Conservation (phyloP, 1,140 invertebrate genomes). For the Lordiphosa collinella region DNA sequence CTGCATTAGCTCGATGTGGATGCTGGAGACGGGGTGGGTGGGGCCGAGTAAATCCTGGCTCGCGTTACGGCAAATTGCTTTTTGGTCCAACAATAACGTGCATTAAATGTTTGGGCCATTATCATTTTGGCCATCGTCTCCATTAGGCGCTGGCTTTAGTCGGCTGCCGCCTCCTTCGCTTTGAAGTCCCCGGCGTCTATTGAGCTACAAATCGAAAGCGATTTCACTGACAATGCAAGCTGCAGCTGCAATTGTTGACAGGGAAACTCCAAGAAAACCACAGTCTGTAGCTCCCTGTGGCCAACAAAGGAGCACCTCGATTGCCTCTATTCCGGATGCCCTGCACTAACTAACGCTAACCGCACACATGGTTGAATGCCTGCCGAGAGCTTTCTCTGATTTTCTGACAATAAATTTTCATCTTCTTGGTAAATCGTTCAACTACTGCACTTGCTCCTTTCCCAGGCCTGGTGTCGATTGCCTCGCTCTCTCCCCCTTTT, state of each 20-base stretch:
- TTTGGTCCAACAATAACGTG: conserved; percentile 67
- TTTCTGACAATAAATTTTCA: conserved; percentile 79
- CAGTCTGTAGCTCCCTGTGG: conserved; percentile 40
- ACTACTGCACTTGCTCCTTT: conserved; percentile 37
- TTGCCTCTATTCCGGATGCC: conserved; percentile 22
- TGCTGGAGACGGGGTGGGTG: neutral
- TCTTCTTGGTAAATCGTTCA: conserved; percentile 72
- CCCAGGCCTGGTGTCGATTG: conserved; percentile 46
- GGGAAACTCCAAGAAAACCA: conserved; percentile 45
- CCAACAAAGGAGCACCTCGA: conserved; percentile 45
- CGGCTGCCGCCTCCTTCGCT: neutral
- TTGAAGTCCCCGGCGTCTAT: conserved; percentile 24
- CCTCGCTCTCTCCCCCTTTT: conserved; percentile 18
- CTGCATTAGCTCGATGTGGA: conserved; percentile 59
- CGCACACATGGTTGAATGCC: conserved; percentile 13
- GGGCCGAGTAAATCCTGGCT: conserved; percentile 40
- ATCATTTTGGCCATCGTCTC: conserved; percentile 68
- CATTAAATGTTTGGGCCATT: conserved; percentile 77
- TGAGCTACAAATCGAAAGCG: conserved; percentile 45
- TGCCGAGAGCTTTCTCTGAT: conserved; percentile 62
- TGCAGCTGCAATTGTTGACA: conserved; percentile 46
- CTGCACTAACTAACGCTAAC: conserved; percentile 2
- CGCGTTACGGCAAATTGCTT: conserved; percentile 67
- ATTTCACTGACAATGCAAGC: conserved; percentile 48
- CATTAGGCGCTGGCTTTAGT: conserved; percentile 42